Percentiles rank a stretch among this genome's conserved stretches.
These are phyloP conservation scores for Heliconius nattereri DNA, from an alignment of 1,140 invertebrate species.

Conservation along the genomic window DNA sequence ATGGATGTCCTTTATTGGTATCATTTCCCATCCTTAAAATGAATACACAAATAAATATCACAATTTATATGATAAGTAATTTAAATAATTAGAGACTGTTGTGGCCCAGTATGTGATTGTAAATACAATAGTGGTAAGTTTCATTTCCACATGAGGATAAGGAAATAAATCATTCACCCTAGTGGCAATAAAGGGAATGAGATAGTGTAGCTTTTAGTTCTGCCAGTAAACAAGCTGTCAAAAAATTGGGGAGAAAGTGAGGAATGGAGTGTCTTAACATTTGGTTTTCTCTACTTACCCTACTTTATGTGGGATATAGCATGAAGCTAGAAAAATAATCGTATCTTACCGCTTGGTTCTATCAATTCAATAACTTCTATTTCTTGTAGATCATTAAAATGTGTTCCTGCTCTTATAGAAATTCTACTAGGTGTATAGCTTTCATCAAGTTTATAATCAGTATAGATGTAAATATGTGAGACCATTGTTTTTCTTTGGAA, in stretches of 20 bases:
- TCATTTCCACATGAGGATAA: too few species aligned
- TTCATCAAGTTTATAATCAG: constrained; percentile 99
- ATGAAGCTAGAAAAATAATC: not conserved
- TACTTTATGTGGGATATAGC: too few species aligned
- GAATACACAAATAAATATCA: constrained; percentile 22
- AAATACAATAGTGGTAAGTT: too few species aligned
- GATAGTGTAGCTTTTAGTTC: too few species aligned
- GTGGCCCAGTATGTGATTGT: too few species aligned
- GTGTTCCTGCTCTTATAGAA: constrained; percentile 95
- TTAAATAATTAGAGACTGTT: too few species aligned
- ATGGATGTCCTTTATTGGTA: constrained; percentile 94
- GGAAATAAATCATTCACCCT: too few species aligned
- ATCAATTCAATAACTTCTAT: constrained; percentile 96
- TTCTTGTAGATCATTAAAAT: constrained; percentile 99
- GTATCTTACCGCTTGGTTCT: constrained; percentile 88
- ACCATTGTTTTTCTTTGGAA: constrained; percentile 98
- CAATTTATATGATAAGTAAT: not conserved
- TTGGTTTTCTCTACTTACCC: too few species aligned
- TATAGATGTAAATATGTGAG: constrained; percentile 97
- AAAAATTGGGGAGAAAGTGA: too few species aligned
- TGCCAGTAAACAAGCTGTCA: too few species aligned
- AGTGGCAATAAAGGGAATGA: too few species aligned
- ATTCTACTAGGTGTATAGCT: constrained; percentile 99
- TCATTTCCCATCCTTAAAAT: constrained; percentile 93
- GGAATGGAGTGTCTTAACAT: too few species aligned